Percentiles rank a stretch among this genome's conserved stretches.
phyloP scores from a whole-genome alignment of 2,888 invertebrate species.

The Idaea straminata region DNA sequence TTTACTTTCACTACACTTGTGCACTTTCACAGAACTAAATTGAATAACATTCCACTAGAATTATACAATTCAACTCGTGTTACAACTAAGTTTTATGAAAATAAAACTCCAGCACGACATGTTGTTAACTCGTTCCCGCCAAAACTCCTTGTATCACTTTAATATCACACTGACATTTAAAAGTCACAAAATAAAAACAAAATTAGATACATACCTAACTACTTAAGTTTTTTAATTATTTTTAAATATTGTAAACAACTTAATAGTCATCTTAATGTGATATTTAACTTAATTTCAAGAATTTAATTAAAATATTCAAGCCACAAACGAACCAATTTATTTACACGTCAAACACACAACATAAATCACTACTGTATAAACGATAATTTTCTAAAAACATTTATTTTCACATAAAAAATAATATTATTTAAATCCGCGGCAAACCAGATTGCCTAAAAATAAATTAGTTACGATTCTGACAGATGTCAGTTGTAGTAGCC shows the following conservation, averaged over 20 bases:
- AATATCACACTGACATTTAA: neutral
- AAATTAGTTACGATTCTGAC: neutral
- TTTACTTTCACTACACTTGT: no score
- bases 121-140: no score
- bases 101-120: no score
- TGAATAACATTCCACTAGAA: no score
- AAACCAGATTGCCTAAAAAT: neutral
- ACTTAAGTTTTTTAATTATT: neutral
- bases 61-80: no score
- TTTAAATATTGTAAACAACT: neutral
- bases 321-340: neutral
- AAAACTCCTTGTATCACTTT: neutral
- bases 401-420: slow-evolving; percentile 1
- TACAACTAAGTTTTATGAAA: no score
- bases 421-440: neutral
- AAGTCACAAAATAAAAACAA: neutral
- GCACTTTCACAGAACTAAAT: no score
- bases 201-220: neutral
- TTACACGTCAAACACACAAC: neutral
- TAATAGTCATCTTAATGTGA: neutral
- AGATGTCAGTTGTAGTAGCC: neutral
- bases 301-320: neutral
- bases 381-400: neutral
- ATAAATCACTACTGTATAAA: neutral
- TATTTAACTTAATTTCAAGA: neutral